A percentile compares a stretch with the other conserved stretches of the same genome.
These are phyloP conservation scores for Drosophila athabasca DNA, from an alignment of 1,140 invertebrate genomes.

Conservation along the genomic window DNA sequence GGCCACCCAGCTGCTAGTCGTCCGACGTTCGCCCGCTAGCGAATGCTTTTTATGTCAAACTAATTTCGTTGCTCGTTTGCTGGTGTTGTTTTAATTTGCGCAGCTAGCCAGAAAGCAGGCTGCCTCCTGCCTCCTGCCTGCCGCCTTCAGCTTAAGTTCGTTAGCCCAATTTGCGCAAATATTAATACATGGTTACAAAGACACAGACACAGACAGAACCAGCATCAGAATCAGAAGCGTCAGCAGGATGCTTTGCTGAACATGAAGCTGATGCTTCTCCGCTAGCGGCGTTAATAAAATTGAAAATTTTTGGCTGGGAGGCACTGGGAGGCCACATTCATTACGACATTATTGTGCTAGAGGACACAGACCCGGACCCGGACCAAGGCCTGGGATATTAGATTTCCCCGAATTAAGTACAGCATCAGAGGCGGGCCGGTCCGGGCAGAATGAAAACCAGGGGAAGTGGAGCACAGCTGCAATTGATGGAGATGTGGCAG, in stretches of 20 bases:
- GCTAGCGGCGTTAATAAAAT: conserved; percentile 60
- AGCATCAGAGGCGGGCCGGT: neutral
- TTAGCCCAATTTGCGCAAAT: conserved; percentile 78
- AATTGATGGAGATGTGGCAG: conserved; percentile 34
- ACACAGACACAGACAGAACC: conserved; percentile 18
- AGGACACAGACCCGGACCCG: conserved; percentile 10
- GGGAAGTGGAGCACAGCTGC: conserved; percentile 18
- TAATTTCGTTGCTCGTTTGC: conserved; percentile 77
- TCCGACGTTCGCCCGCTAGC: conserved; percentile 27
- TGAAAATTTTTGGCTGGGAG: conserved; percentile 61
- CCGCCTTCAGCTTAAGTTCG: conserved; percentile 71
- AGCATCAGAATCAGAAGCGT: conserved; percentile 15
- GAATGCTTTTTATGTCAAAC: conserved; percentile 74
- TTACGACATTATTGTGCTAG: conserved; percentile 71
- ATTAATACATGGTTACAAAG: conserved; percentile 78
- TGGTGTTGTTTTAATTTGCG: conserved; percentile 77
- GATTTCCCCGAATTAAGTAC: conserved; percentile 58
- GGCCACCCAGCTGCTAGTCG: neutral
- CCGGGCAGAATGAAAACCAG: too few relatives aligned
- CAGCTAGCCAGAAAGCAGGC: conserved; percentile 47
- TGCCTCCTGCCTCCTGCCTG: conserved; percentile 27
- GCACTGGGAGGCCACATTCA: conserved; percentile 60
- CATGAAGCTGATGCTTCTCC: conserved; percentile 2
- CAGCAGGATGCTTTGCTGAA: conserved; percentile 11
- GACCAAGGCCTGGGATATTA: conserved; percentile 54